phyloP scores from a whole-genome alignment of 1,140 invertebrate genomes.

The Diachasmimorpha longicaudata region DNA sequence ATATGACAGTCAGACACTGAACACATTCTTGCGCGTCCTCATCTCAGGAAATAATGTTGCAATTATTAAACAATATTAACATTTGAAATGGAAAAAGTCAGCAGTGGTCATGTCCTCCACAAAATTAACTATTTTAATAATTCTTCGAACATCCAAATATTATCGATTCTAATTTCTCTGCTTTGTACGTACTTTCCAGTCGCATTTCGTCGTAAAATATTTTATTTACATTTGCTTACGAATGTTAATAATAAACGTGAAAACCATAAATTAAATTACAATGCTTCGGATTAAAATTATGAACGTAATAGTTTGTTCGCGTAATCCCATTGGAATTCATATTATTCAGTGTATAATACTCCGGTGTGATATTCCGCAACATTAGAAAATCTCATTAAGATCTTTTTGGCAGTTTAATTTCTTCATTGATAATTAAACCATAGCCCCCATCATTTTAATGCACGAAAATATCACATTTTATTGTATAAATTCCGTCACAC shows the following conservation, averaged over 20 bases:
- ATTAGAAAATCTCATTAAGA: not conserved
- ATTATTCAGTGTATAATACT: not conserved
- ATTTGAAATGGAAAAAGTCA: too few relatives aligned
- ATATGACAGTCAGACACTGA: too few relatives aligned
- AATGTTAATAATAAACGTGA: not conserved
- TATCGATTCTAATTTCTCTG: slow-evolving; percentile 7
- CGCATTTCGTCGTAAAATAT: slow-evolving; percentile 22
- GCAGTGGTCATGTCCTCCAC: too few relatives aligned
- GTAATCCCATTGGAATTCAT: too few relatives aligned
- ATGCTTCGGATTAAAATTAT: not conserved
- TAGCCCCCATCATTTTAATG: slow-evolving; percentile 12
- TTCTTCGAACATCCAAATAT: slow-evolving; percentile 39
- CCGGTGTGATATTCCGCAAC: not conserved
- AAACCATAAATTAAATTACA: not conserved
- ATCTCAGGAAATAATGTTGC: too few relatives aligned
- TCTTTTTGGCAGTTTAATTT: slow-evolving; percentile 32
- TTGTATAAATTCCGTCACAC: not conserved
- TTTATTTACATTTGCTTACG: slow-evolving; percentile 28
- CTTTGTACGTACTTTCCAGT: not conserved
- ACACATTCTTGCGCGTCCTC: too few relatives aligned
- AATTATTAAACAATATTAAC: too few relatives aligned
- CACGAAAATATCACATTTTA: slow-evolving; percentile 22
- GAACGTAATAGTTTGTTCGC: not conserved
- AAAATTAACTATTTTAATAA: slow-evolving; percentile 21
- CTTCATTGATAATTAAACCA: not conserved